A percentile compares a stretch with the other conserved stretches of the same genome.
phyloP scores from a whole-genome alignment of 2,888 invertebrate genomes.

The Leptura quadrifasciata region DNA sequence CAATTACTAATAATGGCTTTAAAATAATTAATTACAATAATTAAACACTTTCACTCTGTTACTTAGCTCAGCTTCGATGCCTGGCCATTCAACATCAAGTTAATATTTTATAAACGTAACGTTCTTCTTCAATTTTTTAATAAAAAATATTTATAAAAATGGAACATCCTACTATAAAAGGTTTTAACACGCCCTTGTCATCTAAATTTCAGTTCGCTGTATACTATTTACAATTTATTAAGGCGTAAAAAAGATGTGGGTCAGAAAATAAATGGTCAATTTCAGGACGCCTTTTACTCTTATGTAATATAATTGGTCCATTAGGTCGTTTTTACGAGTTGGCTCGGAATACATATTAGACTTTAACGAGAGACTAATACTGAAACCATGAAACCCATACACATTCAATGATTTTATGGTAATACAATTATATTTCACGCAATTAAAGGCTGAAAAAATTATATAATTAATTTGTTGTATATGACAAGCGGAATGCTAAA shows the following conservation, averaged over 20 bases:
- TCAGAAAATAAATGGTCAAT: conserved; percentile 16
- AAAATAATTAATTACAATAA: too few species aligned
- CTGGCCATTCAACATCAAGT: too few species aligned
- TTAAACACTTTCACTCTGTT: too few species aligned
- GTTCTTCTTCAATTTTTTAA: too few species aligned
- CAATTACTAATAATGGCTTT: too few species aligned
- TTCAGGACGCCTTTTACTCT: conserved; percentile 11
- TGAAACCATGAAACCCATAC: conserved; percentile 1
- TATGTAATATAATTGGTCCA: conserved; percentile 27
- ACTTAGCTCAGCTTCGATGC: too few species aligned
- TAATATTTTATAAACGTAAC: too few species aligned
- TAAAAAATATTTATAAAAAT: too few species aligned
- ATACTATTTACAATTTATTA: conserved; percentile 6
- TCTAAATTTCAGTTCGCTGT: not conserved
- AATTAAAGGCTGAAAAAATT: not conserved
- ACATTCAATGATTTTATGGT: not conserved
- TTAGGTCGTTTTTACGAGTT: conserved; percentile 14
- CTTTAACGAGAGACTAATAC: conserved; percentile 14
- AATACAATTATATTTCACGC: not conserved
- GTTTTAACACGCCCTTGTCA: not conserved
- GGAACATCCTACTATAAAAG: too few species aligned
- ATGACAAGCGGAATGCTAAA: not conserved
- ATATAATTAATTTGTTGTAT: not conserved
- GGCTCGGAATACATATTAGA: conserved; percentile 29
- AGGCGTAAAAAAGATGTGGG: conserved; percentile 25